These are phyloP conservation scores for Zelleria hepariella DNA, from an alignment of 2,888 invertebrate genomes.

Conservation along the genomic window DNA sequence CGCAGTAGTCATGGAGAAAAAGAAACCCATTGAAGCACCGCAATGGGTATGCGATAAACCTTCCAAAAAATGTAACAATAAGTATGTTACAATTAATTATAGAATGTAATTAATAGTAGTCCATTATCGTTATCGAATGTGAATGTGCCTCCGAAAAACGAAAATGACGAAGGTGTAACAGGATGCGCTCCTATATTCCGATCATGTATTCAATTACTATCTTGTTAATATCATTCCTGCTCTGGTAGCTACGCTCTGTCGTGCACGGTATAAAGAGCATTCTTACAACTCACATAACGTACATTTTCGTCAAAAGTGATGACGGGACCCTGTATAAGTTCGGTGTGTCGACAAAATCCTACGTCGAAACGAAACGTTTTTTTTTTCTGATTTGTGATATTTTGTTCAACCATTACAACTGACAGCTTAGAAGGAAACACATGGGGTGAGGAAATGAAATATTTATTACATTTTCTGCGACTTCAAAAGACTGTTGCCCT, in stretches of 20 bases:
- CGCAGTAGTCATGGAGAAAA: no score
- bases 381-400: slow-evolving; percentile 14
- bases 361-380: slow-evolving; percentile 7
- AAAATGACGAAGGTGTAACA: neutral
- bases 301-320: slow-evolving; percentile 1
- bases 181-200: slow-evolving; percentile 20
- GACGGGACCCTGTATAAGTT: neutral
- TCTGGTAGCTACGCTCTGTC: neutral
- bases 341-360: slow-evolving; percentile 7
- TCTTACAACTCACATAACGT: slow-evolving; percentile 8
- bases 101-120: no score
- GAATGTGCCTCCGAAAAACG: no score
- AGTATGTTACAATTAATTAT: no score
- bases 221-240: slow-evolving; percentile 22
- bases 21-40: no score
- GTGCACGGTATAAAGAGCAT: slow-evolving; percentile 21
- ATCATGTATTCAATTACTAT: slow-evolving; percentile 35
- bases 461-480: slow-evolving; percentile 7
- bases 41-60: no score
- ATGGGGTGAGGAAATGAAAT: slow-evolving; percentile 4
- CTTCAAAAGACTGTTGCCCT: slow-evolving; percentile 6
- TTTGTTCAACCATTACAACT: slow-evolving; percentile 12
- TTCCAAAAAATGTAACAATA: no score
- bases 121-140: no score
- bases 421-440: slow-evolving; percentile 10